Evolutionary conservation across 2,797 vertebrate genomes (phyloP), one percentile per base, ranked within the genome.

Genomic region (Ctenopoma multispine): DNA sequence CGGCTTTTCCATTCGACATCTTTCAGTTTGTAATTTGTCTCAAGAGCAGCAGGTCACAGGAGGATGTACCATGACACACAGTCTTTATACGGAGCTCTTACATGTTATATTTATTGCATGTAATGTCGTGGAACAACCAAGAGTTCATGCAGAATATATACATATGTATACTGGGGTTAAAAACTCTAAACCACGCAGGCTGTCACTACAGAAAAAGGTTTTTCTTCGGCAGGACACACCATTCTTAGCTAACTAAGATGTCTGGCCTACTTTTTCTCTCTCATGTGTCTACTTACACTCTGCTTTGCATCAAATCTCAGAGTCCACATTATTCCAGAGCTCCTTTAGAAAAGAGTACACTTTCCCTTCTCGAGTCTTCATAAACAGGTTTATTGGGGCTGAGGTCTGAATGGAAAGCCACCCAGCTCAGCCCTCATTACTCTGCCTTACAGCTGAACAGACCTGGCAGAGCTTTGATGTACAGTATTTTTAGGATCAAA

Each of bases 21-120:
- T 80, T 68, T 68, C 66, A 56, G 78, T 87, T 80, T 80, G 77
- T 84, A 75, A 86, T 89, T 86, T 75, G 61, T 89, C 85, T 84
- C 29, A 6, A n/a, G 59, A 78, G 56, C 27, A 63, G 68, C 76
- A 61, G 73, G 49, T 64, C 70, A 18, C 18, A 44, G 57, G 77
- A 79, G 57, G 81, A 79, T 64, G 74, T 63, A n/a, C 41, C 56
- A 46, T 17, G 56, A 54, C 41, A 60, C 43, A 55, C 1, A 55
- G 40, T 73, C 72, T 75, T 50, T 48, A 59, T 69, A 46, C 63
- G 21, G 36, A 63, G 69, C 49, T 46, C 14, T 36, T 48, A 40
- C 29, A 50, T 57, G 58, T 64, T 57, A 1, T 48, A 64, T 75
- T 72, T 72, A 79, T 72, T 72, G 46, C 43, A 81, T 40, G 80